These are phyloP conservation scores for Physocephala rufipes DNA, from an alignment of 2,888 invertebrate genomes.

Conservation along the genomic window DNA sequence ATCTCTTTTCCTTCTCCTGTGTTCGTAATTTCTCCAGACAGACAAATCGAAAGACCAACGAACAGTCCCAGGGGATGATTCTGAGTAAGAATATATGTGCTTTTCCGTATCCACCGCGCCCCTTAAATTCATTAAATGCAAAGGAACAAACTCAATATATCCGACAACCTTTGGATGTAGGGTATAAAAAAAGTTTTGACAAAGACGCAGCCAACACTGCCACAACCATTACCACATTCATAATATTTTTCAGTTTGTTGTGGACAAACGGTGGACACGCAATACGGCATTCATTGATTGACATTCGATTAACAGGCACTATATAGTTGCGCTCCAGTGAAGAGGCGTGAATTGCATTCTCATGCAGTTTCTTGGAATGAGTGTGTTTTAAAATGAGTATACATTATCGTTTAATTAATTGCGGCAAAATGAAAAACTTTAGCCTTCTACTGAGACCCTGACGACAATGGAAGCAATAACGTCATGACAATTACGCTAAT, in stretches of 20 bases:
- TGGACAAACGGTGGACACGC: too few relatives aligned
- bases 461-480: neutral
- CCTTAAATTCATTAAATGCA: neutral
- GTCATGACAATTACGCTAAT: too few relatives aligned
- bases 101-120: neutral
- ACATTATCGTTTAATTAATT: conserved; percentile 30
- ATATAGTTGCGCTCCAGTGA: neutral
- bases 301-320: conserved; percentile 21
- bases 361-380: neutral
- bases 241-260: too few relatives aligned
- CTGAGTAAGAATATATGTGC: neutral
- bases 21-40: too few relatives aligned
- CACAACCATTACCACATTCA: too few relatives aligned
- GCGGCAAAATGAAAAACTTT: conserved; percentile 29
- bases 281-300: conserved; percentile 11
- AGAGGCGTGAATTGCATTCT: neutral
- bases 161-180: neutral
- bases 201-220: neutral
- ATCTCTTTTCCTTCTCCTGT: too few relatives aligned
- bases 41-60: too few relatives aligned
- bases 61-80: neutral
- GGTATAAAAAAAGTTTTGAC: neutral
- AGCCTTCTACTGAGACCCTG: neutral
- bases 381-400: neutral
- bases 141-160: neutral